Base-by-base conservation (phyloP, 2,113 vertebrate species). In the Gobiocypris rarus region DNA sequence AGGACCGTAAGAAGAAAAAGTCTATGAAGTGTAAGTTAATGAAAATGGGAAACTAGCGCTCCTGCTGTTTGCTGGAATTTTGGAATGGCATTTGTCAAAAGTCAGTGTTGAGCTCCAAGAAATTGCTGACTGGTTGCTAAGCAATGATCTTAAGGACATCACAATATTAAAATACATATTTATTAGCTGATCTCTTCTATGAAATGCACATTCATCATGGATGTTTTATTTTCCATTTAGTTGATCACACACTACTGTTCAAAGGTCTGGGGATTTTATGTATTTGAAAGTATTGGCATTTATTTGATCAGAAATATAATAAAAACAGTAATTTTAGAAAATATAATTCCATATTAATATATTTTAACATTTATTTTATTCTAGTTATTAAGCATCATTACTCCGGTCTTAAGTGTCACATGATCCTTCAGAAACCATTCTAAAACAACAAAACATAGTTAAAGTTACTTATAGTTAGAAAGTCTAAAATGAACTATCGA, bases 1-100 rank as follows among this genome's bases (percentile, higher is more conserved):
- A 95, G 5, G 94, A 95, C 0, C 43, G 83, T 61, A 94, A 93
- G 75, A 93, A 87, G 88, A 94, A 61, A 80, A 87, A n/a, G 2
- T 85, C 90, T 8, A 59, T 91, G 11, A 94, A 94, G 91, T 85
- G 94, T 94, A 82, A 94, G 92, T 92, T 41, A 9, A 59, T 61
- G 26, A 74, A 82, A 75, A 58, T 43, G 9, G 48, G 26, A 80
- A 65, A 70, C 1, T n/a, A 45, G 61, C 80, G 48, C 52, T 74
- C 75, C 75, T 26, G 43, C n/a, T 77, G 65, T 63, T 82, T 73
- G 22, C 24, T 41, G 24, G 61, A 75, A 74, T 86, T 84, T 58
- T 77, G 15, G n/a, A 85, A 69, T 79, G 34, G 41, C 24, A 70
- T 69, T 85, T 78, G 19, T 83, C 26, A 76, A 70, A 83, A 85